A percentile compares a stretch with the other conserved stretches of the same genome.
These are phyloP conservation scores for Rhinopomastus cyanomelas DNA, from an alignment of 2,113 vertebrate species.

Conservation along the genomic window DNA sequence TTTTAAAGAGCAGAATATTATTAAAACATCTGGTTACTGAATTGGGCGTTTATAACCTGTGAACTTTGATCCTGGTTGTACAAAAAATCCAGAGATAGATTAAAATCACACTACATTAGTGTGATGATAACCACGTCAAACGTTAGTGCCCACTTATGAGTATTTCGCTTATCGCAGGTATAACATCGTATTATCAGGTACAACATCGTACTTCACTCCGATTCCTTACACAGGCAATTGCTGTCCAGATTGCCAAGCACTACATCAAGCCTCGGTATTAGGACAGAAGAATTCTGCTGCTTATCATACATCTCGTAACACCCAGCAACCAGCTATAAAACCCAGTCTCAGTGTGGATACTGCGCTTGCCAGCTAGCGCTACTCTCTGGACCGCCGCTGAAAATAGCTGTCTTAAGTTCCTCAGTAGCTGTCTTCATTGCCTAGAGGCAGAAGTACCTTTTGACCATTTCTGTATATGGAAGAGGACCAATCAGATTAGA, in stretches of 20 bases:
- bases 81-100: neutral
- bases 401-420: neutral
- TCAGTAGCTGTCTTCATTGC: neutral
- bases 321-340: neutral
- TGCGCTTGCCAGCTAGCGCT: neutral
- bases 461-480: neutral
- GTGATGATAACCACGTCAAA: neutral
- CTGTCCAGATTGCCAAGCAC: neutral
- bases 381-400: neutral
- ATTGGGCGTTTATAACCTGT: neutral
- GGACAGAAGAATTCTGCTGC: neutral
- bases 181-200: fast-evolving
- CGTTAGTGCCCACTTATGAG: neutral
- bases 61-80: neutral
- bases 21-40: neutral
- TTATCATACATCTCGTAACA: neutral
- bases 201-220: neutral
- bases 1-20: neutral
- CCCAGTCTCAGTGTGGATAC: neutral
- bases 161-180: neutral
- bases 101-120: neutral
- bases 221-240: neutral
- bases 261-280: neutral
- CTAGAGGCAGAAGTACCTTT: conserved; percentile 10
- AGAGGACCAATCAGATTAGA: conserved; percentile 17